phyloP scores from a whole-genome alignment of 2,113 vertebrate species.

The Lepisosteus oculatus region DNA sequence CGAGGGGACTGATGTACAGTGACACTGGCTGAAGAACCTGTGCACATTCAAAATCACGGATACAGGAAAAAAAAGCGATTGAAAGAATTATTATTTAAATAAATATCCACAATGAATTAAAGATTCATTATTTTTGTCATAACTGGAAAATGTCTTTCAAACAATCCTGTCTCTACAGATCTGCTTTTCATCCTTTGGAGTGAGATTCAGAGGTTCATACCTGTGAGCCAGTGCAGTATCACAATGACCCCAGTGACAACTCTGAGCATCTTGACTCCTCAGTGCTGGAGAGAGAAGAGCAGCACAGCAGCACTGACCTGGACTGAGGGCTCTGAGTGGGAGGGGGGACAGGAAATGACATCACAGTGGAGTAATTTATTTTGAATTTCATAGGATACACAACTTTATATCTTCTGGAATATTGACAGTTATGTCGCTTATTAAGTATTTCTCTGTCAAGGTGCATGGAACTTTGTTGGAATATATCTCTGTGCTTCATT shows the following conservation, averaged over 20 bases:
- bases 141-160: neutral
- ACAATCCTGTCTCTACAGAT: too few species aligned
- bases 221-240: neutral
- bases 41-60: too few species aligned
- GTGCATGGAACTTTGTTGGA: too few species aligned
- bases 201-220: neutral
- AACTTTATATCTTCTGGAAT: too few species aligned
- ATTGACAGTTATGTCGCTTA: too few species aligned
- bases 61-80: too few species aligned
- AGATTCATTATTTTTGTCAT: neutral
- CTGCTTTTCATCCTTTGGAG: too few species aligned
- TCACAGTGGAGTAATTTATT: neutral
- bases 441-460: too few species aligned
- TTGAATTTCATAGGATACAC: too few species aligned
- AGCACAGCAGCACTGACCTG: neutral
- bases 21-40: conserved; percentile 11
- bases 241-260: neutral
- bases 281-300: neutral
- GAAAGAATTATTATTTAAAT: too few species aligned
- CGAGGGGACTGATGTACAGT: conserved; percentile 24
- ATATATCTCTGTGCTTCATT: too few species aligned
- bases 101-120: neutral
- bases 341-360: neutral
- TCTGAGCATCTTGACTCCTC: neutral
- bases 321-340: neutral